Conservation (phyloP, 2,113 vertebrate genomes). For the Bubalus kerabau region DNA sequence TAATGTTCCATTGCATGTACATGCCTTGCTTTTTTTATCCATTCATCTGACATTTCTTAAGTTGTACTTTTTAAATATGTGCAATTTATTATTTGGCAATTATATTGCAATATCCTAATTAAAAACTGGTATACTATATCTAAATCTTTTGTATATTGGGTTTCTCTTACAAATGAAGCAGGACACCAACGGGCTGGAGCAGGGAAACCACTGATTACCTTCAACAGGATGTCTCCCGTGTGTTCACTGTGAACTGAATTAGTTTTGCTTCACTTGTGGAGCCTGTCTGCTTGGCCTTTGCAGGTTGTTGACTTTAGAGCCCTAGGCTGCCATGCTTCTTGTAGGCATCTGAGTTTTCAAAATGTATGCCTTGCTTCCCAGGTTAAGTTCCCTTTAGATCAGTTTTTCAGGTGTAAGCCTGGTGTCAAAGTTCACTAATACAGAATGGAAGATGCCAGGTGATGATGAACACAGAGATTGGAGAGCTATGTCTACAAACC, state of each 20-base stretch:
- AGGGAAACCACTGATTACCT: neutral
- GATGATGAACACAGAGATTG: neutral
- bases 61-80: neutral
- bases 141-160: neutral
- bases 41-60: neutral
- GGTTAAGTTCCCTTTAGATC: neutral
- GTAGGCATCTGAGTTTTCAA: neutral
- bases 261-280: neutral
- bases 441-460: neutral
- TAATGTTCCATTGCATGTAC: neutral
- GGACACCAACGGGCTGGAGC: neutral
- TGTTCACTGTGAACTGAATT: neutral
- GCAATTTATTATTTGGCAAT: neutral
- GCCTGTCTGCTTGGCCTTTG: neutral
- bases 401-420: neutral
- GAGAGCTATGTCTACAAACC: neutral
- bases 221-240: neutral
- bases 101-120: neutral
- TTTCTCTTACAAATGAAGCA: neutral
- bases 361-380: neutral
- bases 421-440: neutral
- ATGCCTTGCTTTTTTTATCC: neutral
- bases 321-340: neutral
- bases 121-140: neutral
- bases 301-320: neutral